A percentile compares a stretch with the other conserved stretches of the same genome.
Evolutionary conservation across 2,797 vertebrate species (phyloP).

Genomic region (Psittacula derbiana): DNA sequence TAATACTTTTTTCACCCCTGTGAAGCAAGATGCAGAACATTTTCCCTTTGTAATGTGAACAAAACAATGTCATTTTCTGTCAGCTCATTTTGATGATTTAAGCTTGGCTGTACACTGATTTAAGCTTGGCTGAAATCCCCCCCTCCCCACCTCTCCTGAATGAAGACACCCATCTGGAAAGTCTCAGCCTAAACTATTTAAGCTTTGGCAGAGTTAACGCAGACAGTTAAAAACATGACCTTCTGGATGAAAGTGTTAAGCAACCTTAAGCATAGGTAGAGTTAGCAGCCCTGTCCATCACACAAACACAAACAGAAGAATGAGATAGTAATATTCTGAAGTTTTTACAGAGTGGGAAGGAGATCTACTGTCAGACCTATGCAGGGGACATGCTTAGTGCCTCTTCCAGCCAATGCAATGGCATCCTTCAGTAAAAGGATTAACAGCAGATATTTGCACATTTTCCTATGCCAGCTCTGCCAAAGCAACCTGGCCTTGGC

Average conservation of each 20-base stretch:
- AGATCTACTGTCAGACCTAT: not conserved
- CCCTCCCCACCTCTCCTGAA: not conserved
- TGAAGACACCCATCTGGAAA: constrained; percentile 40
- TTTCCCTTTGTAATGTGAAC: not conserved
- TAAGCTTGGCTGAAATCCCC: not conserved
- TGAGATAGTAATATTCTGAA: not conserved
- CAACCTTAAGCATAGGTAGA: constrained; percentile 17
- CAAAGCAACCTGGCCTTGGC: not conserved
- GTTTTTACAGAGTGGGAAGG: not conserved
- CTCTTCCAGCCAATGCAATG: not conserved
- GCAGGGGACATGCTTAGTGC: not conserved
- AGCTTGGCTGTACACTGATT: not conserved
- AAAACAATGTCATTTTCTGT: not conserved
- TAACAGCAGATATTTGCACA: not conserved
- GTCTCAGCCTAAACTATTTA: constrained; percentile 22
- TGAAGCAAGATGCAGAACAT: not conserved
- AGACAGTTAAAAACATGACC: not conserved
- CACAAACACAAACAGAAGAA: not conserved
- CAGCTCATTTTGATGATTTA: not conserved
- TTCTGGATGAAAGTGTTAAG: not conserved
- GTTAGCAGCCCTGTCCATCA: not conserved
- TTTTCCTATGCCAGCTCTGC: constrained; percentile 3
- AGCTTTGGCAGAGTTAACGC: constrained; percentile 11
- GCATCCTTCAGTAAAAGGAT: not conserved
- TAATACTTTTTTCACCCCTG: not conserved